These are phyloP conservation scores for Dromiciops gliroides DNA, from an alignment of 2,113 vertebrate genomes.

Conservation along the genomic window DNA sequence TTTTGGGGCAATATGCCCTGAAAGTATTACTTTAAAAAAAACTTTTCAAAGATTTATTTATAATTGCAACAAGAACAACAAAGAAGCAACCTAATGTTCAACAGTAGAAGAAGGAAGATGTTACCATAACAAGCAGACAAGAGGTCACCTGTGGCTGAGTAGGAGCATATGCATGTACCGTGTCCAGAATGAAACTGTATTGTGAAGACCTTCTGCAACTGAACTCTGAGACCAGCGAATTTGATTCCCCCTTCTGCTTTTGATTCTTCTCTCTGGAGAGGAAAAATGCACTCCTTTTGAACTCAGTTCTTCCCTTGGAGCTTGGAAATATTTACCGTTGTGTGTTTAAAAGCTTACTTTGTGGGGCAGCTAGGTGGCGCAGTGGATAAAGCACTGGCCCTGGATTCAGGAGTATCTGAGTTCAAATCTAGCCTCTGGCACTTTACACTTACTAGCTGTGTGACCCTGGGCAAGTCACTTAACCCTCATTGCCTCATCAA, in stretches of 20 bases:
- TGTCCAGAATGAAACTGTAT: background rate
- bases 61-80: background rate
- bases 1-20: background rate
- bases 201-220: background rate
- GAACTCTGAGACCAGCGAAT: background rate
- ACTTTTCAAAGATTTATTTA: background rate
- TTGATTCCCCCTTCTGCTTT: background rate
- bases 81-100: background rate
- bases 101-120: background rate
- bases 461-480: too few species aligned
- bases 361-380: too few species aligned
- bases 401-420: too few species aligned
- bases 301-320: background rate
- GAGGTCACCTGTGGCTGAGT: background rate
- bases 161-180: background rate
- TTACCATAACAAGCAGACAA: background rate
- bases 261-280: background rate
- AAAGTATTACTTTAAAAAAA: background rate
- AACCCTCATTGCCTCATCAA: too few species aligned
- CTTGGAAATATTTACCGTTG: background rate
- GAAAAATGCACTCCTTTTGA: background rate
- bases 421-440: too few species aligned
- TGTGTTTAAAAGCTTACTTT: background rate
- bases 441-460: too few species aligned
- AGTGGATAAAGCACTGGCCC: too few species aligned